phyloP scores from a whole-genome alignment of 2,888 invertebrate species.

The Troides oblongomaculatus region DNA sequence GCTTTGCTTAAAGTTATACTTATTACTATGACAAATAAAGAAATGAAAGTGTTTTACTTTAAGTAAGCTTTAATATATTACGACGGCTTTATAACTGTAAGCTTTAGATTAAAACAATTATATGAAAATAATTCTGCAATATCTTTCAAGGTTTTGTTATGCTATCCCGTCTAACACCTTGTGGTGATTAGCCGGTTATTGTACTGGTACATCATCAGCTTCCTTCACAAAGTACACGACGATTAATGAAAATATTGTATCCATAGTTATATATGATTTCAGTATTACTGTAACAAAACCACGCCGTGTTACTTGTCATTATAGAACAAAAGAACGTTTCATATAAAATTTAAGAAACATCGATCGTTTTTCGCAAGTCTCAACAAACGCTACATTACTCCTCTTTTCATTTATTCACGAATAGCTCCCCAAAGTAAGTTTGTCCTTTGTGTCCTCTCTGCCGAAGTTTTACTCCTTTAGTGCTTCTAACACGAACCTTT shows the following conservation, averaged over 20 bases:
- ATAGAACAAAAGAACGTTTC: neutral
- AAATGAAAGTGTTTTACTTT: too few relatives aligned
- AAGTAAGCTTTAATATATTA: too few relatives aligned
- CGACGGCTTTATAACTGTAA: neutral
- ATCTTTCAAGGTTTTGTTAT: neutral
- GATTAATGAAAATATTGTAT: too few relatives aligned
- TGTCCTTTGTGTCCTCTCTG: slow-evolving; percentile 17
- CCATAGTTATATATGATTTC: neutral
- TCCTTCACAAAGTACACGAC: too few relatives aligned
- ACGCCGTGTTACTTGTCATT: neutral
- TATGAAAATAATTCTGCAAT: neutral
- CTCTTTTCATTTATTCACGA: slow-evolving; percentile 18
- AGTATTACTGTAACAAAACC: neutral
- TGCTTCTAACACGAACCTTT: neutral
- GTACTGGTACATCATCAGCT: too few relatives aligned
- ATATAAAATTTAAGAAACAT: slow-evolving; percentile 10
- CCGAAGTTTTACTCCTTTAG: slow-evolving; percentile 6
- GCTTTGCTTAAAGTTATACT: too few relatives aligned
- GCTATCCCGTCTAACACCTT: neutral
- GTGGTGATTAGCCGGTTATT: neutral
- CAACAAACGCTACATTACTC: slow-evolving; percentile 8
- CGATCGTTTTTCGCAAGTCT: slow-evolving; percentile 1
- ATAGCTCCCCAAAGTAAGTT: slow-evolving; percentile 11
- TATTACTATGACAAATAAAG: too few relatives aligned
- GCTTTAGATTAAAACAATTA: neutral